Percentiles rank a stretch among this genome's conserved stretches.
These are phyloP conservation scores for Muscicapa comitata DNA, from an alignment of 2,797 vertebrate species.

Conservation along the genomic window DNA sequence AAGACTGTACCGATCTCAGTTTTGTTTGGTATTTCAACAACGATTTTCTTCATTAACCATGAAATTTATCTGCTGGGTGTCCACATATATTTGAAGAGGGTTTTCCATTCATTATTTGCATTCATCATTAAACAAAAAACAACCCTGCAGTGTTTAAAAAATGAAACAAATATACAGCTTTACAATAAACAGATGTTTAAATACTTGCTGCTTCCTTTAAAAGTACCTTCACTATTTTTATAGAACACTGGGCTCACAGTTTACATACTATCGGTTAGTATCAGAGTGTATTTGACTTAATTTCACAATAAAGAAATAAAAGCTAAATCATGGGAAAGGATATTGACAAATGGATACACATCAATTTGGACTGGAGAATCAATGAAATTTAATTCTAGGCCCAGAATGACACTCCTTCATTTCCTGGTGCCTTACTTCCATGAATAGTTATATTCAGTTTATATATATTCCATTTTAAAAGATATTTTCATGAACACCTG, in stretches of 20 bases:
- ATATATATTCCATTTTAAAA: not conserved
- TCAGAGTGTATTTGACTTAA: not conserved
- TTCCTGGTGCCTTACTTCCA: not conserved
- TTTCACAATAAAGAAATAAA: not conserved
- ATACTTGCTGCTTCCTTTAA: not conserved
- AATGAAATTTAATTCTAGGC: not conserved
- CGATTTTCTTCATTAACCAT: not conserved
- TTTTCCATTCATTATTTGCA: not conserved
- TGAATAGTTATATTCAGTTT: not conserved
- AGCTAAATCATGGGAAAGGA: not conserved
- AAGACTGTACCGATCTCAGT: not conserved
- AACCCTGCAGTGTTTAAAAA: not conserved
- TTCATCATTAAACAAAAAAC: not conserved
- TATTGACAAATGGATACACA: not conserved
- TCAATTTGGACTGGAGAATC: not conserved
- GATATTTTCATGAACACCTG: not conserved
- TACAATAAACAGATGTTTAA: not conserved
- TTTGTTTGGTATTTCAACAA: not conserved
- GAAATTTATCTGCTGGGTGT: not conserved
- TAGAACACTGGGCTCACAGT: not conserved
- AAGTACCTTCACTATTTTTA: not conserved
- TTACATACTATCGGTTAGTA: not conserved
- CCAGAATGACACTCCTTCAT: not conserved
- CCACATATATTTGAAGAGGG: not conserved
- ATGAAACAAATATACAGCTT: not conserved